Evolutionary conservation across 2,888 invertebrate genomes (phyloP), one percentile per base, ranked within the genome.

Genomic region (Imbricaverruca yamaguchii): DNA sequence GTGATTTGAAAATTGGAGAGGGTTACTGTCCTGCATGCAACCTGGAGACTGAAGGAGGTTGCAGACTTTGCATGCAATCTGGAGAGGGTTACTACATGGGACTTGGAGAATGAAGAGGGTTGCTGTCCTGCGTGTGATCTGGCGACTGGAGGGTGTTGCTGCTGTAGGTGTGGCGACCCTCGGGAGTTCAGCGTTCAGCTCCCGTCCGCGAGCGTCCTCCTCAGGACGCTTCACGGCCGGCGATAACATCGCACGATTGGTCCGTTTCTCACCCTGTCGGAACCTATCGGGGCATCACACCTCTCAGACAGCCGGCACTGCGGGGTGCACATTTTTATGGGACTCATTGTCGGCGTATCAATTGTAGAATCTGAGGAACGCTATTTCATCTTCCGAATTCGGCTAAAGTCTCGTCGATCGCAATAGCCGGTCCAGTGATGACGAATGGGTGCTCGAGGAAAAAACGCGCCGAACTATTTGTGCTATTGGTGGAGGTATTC

Each of bases 201-300:
- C 39, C 39, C 39, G 39, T 39, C 39, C 39, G 39, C 39, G 4
- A 39, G 39, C 39, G 39, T 39, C 39, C 39, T 39, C 39, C 39
- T 39, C 39, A 39, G 39, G 39, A 39, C 39, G 39, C 1, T 39
- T 39, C 39, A 39, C 39, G 39, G 4, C 39, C 39, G 39, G 39
- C 39, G 67, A 67, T 67, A 67, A 13, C 25, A 67, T 67, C 67
- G 67, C 18, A 6, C 74, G 53, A 53, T 53, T 2, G 53, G 74
- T 2, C 53, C 53, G 53, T 74, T 74, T 53, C 23, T 74, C 39
- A 39, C 74, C 74, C 53, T 1, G 74, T 21, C 74, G 10, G 13
- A 74, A 74, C 74, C 74, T 74, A 74, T 74, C 74, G 74, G 53
- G 18, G 74, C 74, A 74, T 74, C 74, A 74, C 74, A 74, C 74